phyloP scores from a whole-genome alignment of 2,888 invertebrate genomes.

The Lasiommata megera region DNA sequence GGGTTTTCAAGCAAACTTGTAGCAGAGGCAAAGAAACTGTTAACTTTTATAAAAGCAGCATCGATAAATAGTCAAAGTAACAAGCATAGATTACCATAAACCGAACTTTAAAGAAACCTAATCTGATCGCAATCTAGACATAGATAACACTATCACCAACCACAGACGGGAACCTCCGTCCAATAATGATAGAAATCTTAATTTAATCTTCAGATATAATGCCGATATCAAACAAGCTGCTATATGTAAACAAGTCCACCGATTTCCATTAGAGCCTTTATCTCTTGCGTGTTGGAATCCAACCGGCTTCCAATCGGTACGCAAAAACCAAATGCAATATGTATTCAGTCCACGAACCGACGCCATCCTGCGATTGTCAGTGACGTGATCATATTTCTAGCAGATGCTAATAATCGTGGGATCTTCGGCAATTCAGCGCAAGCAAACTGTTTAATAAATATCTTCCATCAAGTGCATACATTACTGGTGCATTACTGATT shows the following conservation, averaged over 20 bases:
- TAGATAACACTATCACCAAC: background rate
- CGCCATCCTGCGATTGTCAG: slow-evolving; percentile 12
- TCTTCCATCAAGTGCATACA: no score
- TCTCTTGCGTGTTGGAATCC: slow-evolving; percentile 25
- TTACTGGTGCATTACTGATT: no score
- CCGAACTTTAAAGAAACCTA: background rate
- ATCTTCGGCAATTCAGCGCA: background rate
- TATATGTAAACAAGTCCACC: slow-evolving; percentile 20
- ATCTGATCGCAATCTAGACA: background rate
- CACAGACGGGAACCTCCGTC: slow-evolving; percentile 10
- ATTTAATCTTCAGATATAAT: slow-evolving; percentile 11
- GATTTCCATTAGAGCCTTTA: slow-evolving; percentile 21
- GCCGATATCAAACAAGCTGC: slow-evolving; percentile 12
- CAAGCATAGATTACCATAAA: background rate
- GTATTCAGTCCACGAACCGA: slow-evolving; percentile 19
- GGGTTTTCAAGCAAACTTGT: no score
- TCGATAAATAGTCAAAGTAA: no score
- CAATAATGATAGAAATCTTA: slow-evolving; percentile 20
- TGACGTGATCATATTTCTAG: slow-evolving; percentile 21
- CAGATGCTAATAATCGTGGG: slow-evolving; percentile 8
- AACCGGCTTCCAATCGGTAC: slow-evolving; percentile 12
- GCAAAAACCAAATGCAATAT: slow-evolving; percentile 19
- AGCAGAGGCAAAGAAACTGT: no score
- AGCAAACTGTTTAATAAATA: no score
- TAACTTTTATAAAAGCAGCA: no score